Base-by-base conservation (phyloP, 2,888 invertebrate genomes). In the Druceiella hillmani region DNA sequence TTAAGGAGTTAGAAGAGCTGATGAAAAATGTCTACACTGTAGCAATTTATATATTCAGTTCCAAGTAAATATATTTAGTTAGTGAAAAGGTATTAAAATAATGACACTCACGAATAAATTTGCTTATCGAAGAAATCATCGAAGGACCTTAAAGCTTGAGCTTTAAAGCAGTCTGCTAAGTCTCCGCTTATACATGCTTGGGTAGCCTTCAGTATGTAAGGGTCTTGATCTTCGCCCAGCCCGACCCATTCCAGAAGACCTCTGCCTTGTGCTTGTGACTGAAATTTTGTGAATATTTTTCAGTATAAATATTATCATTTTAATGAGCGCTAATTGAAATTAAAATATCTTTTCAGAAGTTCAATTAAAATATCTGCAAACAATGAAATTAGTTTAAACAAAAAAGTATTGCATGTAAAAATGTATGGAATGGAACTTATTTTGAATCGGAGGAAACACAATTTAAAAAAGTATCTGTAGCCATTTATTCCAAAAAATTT, bases 101-200 rank as follows among this genome's bases (percentile, higher is more conserved):
- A 20, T 20, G 22, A 20, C 22, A 20, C 57, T 54, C 53, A 65
- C 65, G 51, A 40, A 50, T 78, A 78, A 47, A 70, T 62, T 33
- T 72, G 78, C 50, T 81, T 78, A 53, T 78, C 76, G 55, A 89
- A 87, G 59, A 89, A 87, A 36, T 87, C 86, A 34, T 85, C 82
- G 39, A 89, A 80, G 0, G 83, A 81, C 37, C 75, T 71, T 33
- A 89, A 59, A 0, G 88, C 87, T 47, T 83, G 81, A 0, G 86
- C 87, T 55, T 89, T 88, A 57, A 89, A 88, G 56, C 88, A 89
- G 55, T 88, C 87, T 1, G 87, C 83, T n/a, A 89, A 64, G 57
- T 89, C 87, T 3, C 88, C 88, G 43, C 74, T 78, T 38, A 88
- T 63, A 51, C 88, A 89, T 45, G 79, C 83, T 45, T 80, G 72